A percentile compares a stretch with the other conserved stretches of the same genome.
These are phyloP conservation scores for Aplocera efformata DNA, from an alignment of 2,888 invertebrate species.

Conservation along the genomic window DNA sequence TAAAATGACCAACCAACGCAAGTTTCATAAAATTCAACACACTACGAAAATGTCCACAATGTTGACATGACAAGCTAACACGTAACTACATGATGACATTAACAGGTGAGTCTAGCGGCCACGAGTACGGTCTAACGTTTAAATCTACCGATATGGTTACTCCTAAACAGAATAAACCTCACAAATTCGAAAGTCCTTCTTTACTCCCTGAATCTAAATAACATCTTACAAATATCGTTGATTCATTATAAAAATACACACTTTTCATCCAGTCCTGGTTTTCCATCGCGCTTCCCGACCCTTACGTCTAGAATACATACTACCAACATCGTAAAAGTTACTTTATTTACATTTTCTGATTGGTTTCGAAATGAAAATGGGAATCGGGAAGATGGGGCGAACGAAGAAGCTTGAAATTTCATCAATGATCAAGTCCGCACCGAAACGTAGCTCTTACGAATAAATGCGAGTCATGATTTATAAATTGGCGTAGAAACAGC, in stretches of 20 bases:
- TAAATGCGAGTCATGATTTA: constrained; percentile 20
- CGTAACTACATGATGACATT: constrained; percentile 73
- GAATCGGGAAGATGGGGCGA: constrained; percentile 51
- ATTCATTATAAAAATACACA: constrained; percentile 75
- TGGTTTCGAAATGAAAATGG: constrained; percentile 46
- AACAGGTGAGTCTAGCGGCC: constrained; percentile 75
- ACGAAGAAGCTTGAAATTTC: constrained; percentile 72
- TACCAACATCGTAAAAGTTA: constrained; percentile 63
- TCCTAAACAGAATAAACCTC: constrained; percentile 58
- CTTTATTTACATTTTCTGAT: constrained; percentile 74
- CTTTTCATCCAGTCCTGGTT: constrained; percentile 51
- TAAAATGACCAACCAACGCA: constrained; percentile 48
- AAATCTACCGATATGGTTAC: constrained; percentile 72
- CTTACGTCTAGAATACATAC: constrained; percentile 60
- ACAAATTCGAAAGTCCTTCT: constrained; percentile 60
- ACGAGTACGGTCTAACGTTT: constrained; percentile 48
- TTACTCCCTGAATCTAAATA: constrained; percentile 50
- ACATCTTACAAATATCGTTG: constrained; percentile 67
- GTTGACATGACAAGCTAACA: constrained; percentile 73
- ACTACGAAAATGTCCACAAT: constrained; percentile 66
- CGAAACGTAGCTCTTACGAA: constrained; percentile 17
- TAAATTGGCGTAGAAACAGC: constrained; percentile 37
- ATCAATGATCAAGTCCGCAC: constrained; percentile 64
- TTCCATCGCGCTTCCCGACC: constrained; percentile 53
- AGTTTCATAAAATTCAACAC: constrained; percentile 64